Evolutionary conservation across 2,113 vertebrate species (phyloP).

Genomic region (Acanthochromis polyacanthus): DNA sequence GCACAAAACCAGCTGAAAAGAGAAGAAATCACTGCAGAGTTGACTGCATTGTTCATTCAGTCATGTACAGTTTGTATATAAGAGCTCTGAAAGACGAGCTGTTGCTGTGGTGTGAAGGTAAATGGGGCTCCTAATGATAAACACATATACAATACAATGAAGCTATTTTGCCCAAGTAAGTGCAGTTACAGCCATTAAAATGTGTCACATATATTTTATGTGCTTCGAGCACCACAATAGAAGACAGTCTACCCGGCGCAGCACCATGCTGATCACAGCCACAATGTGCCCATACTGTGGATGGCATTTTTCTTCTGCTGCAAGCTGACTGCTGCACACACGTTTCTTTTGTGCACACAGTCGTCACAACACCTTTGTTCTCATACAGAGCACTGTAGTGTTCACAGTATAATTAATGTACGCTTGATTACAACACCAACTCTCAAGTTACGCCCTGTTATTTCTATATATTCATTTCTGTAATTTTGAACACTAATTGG

Average conservation of each 20-base stretch:
- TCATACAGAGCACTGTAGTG: not conserved
- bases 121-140: conserved; percentile 33
- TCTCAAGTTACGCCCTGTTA: conserved; percentile 10
- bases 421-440: conserved; percentile 50
- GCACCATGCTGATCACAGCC: conserved; percentile 46
- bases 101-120: conserved; percentile 30
- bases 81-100: conserved; percentile 16
- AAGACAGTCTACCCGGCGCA: not conserved
- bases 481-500: conserved; percentile 41
- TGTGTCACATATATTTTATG: conserved; percentile 31
- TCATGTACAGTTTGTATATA: conserved; percentile 21
- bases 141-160: conserved; percentile 41
- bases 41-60: conserved; percentile 46
- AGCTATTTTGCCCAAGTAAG: conserved; percentile 31
- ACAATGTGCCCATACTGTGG: conserved; percentile 7
- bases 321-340: conserved; percentile 6
- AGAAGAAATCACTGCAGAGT: not conserved
- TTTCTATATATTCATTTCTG: conserved; percentile 26
- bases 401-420: conserved; percentile 21
- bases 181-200: conserved; percentile 45
- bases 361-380: conserved; percentile 37
- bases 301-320: conserved; percentile 36
- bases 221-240: conserved; percentile 40
- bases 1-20: conserved; percentile 4
- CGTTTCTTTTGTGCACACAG: not conserved